These are phyloP conservation scores for Cherax quadricarinatus DNA, from an alignment of 1,140 invertebrate genomes.

Conservation along the genomic window DNA sequence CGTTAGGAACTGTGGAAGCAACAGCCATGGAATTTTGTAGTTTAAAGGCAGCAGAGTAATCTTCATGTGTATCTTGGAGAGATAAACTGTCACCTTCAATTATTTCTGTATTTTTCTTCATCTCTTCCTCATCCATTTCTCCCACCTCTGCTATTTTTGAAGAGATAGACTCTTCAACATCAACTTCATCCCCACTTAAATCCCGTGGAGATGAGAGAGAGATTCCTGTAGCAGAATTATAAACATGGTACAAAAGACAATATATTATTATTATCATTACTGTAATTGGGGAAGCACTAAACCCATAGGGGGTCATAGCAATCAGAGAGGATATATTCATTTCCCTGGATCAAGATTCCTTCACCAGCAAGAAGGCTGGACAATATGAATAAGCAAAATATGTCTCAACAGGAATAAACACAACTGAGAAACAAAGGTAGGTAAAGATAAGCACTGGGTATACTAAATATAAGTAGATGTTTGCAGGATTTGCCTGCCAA, in stretches of 20 bases:
- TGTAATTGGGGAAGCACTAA: neutral
- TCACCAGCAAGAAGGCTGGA: no score
- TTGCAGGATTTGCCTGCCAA: no score
- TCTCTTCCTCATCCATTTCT: conserved; percentile 31
- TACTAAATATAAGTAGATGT: no score
- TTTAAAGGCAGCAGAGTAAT: neutral
- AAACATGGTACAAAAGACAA: neutral
- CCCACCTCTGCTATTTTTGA: conserved; percentile 62
- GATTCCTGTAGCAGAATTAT: conserved; percentile 45
- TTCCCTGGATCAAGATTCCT: no score
- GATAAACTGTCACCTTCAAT: conserved; percentile 8
- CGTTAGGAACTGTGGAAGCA: neutral
- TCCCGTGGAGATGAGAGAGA: conserved; percentile 57
- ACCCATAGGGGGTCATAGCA: neutral
- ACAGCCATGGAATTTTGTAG: neutral
- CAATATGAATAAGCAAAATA: no score
- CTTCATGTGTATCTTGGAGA: neutral
- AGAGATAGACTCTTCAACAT: conserved; percentile 58
- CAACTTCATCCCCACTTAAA: conserved; percentile 53
- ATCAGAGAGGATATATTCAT: no score
- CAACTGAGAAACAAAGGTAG: no score
- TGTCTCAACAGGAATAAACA: no score
- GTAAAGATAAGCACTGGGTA: no score
- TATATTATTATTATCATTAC: neutral
- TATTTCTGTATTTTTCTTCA: neutral